Conservation (phyloP, 2,888 invertebrate genomes). For the Anoncus sp. region DNA sequence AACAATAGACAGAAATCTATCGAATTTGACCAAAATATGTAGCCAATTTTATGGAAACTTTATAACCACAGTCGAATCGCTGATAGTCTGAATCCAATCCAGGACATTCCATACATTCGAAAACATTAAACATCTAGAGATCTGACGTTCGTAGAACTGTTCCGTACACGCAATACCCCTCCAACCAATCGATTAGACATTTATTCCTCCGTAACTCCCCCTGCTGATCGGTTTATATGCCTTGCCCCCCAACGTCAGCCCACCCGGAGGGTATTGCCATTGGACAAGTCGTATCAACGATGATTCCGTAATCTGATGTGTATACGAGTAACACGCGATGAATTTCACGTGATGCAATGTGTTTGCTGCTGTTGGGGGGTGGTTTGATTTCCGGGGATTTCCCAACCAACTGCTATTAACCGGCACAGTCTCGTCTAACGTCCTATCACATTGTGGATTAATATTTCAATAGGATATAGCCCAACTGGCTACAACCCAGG, state of each 20-base stretch:
- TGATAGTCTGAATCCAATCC: too few relatives aligned
- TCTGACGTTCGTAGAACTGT: neutral
- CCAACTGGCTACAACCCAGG: slow-evolving; percentile 42
- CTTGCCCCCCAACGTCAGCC: slow-evolving; percentile 2
- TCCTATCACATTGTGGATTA: slow-evolving; percentile 73
- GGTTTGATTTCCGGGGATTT: slow-evolving; percentile 37
- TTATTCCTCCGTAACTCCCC: neutral
- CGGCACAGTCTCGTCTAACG: too few relatives aligned
- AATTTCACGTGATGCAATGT: slow-evolving; percentile 49
- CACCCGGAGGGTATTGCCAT: neutral
- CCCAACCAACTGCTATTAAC: too few relatives aligned
- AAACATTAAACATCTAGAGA: neutral
- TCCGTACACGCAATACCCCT: neutral
- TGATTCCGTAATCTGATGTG: slow-evolving; percentile 6
- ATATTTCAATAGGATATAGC: slow-evolving; percentile 81
- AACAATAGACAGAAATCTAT: too few relatives aligned
- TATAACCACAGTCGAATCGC: too few relatives aligned
- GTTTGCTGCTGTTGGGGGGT: neutral
- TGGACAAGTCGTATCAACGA: neutral
- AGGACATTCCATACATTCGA: too few relatives aligned
- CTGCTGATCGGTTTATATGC: slow-evolving; percentile 1
- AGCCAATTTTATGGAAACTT: too few relatives aligned
- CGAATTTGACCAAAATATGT: too few relatives aligned
- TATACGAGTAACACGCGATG: slow-evolving; percentile 53
- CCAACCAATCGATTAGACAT: slow-evolving; percentile 14